Evolutionary conservation across 2,888 invertebrate genomes (phyloP), one percentile per base, ranked within the genome.

Genomic region (Apoda limacodes): DNA sequence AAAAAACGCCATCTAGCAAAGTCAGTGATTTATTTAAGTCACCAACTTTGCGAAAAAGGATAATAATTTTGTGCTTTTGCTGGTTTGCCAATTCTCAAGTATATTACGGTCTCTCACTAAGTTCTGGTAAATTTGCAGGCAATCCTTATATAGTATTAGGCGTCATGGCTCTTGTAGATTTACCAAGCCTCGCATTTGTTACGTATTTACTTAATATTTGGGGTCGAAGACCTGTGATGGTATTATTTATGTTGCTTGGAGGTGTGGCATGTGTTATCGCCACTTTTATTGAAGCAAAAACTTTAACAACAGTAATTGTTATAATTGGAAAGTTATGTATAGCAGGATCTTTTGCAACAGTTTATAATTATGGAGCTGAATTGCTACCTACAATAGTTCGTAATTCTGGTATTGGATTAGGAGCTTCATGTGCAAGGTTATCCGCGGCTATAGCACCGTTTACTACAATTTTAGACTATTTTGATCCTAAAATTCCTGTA

Each of bases 11-110:
- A n/a, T 68, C 83, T 2, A 87, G 85, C 14, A 83, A 88, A 3
- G 82, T 89, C 0, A 42, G 76, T 6, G 92, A 92, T 62, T 75
- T 94, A n/a, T 90, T 93, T 55, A 88, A 83, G 60, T 90, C 91
- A 0, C 90, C 92, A 1, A 89, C 90, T 60, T 65, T 94, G 32
- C 82, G 93, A 36, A 87, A 83, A 40, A 92, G 90, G 62, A 90
- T 91, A 0, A 58, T 93, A 5, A 93, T 92, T 54, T 85, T 92
- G 4, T 92, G 92, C 48, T 78, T 93, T 9, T 88, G 88, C 50
- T 94, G 93, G 93, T 92, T 93, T 56, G 91, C 93, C n/a, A 93
- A 92, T 59, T 90, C 93, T 2, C 82, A 93, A 36, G 91, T 89
- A 1, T 94, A 93, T 64, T 93, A 93, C 49, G 93, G 93, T 0